Conservation (phyloP, 2,888 invertebrate genomes). For the Apamea monoglypha region DNA sequence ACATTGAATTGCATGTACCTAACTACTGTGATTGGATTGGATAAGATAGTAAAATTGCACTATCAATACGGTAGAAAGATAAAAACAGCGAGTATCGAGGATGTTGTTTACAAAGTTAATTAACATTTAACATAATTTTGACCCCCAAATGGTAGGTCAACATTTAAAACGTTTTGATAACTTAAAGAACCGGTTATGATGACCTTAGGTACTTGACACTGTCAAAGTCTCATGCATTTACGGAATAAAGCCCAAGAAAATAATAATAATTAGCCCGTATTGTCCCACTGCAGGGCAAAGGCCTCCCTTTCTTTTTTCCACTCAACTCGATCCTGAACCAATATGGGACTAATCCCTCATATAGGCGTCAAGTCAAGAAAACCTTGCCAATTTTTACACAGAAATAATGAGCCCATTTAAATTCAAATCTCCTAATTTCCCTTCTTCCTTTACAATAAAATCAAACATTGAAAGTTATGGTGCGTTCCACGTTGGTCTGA, state of each 20-base stretch:
- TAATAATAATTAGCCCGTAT: not conserved
- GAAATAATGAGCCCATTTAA: not conserved
- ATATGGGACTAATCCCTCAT: not conserved
- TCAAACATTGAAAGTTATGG: slow-evolving; percentile 53
- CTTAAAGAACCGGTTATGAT: not conserved
- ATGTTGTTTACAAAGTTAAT: slow-evolving; percentile 28
- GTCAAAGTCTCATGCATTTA: not conserved
- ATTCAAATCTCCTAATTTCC: slow-evolving; percentile 24
- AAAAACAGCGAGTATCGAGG: slow-evolving; percentile 12
- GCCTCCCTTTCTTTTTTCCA: not conserved
- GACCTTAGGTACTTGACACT: not conserved
- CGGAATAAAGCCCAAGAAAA: not conserved
- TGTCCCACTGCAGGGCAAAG: not conserved
- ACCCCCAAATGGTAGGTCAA: not conserved
- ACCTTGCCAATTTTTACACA: slow-evolving; percentile 5
- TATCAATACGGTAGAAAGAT: slow-evolving; percentile 30
- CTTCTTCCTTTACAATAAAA: slow-evolving; percentile 45
- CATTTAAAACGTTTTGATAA: slow-evolving; percentile 22
- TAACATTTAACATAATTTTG: slow-evolving; percentile 1
- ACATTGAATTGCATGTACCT: not conserved
- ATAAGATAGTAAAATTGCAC: slow-evolving; percentile 49
- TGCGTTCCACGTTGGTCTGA: slow-evolving; percentile 61
- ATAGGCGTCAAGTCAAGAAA: not conserved
- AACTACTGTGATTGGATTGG: slow-evolving; percentile 21
- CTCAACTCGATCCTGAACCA: not conserved